phyloP scores from a whole-genome alignment of 2,888 invertebrate species.

The Diaperis boleti region DNA sequence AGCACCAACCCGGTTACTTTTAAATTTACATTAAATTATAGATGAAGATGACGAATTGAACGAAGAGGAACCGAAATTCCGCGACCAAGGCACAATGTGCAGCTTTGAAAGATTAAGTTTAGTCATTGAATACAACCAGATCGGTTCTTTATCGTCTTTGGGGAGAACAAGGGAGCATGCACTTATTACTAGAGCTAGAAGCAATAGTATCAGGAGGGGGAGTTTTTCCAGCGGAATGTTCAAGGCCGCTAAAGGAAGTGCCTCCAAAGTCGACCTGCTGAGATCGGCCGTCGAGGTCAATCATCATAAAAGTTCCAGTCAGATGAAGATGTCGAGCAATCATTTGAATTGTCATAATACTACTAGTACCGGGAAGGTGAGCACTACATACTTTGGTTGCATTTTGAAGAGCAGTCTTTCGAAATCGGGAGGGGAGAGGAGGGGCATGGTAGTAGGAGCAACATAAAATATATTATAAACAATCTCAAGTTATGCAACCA shows the following conservation, averaged over 20 bases:
- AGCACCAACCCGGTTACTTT: not conserved
- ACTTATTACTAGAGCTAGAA: slow-evolving; percentile 57
- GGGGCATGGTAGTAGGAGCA: no score
- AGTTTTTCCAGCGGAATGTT: slow-evolving; percentile 71
- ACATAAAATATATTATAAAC: no score
- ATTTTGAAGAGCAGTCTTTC: no score
- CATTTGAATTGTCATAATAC: slow-evolving; percentile 43
- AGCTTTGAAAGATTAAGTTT: slow-evolving; percentile 80
- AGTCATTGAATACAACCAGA: slow-evolving; percentile 81
- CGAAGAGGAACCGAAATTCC: slow-evolving; percentile 71
- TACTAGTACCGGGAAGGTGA: slow-evolving; percentile 50
- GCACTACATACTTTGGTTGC: not conserved
- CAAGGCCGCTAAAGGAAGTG: slow-evolving; percentile 67
- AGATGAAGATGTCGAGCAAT: slow-evolving; percentile 49
- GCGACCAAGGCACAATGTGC: slow-evolving; percentile 78
- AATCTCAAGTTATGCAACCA: no score
- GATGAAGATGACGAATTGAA: slow-evolving; percentile 57
- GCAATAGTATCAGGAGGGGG: slow-evolving; percentile 67
- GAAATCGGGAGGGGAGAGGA: no score
- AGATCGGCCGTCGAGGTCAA: slow-evolving; percentile 79
- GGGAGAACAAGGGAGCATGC: slow-evolving; percentile 68
- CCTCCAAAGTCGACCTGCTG: slow-evolving; percentile 75
- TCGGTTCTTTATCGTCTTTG: slow-evolving; percentile 80
- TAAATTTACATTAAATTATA: not conserved
- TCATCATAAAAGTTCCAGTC: slow-evolving; percentile 61